Evolutionary conservation across 2,888 invertebrate species (phyloP), one percentile per base, ranked within the genome.

Genomic region (Beris chalybata): DNA sequence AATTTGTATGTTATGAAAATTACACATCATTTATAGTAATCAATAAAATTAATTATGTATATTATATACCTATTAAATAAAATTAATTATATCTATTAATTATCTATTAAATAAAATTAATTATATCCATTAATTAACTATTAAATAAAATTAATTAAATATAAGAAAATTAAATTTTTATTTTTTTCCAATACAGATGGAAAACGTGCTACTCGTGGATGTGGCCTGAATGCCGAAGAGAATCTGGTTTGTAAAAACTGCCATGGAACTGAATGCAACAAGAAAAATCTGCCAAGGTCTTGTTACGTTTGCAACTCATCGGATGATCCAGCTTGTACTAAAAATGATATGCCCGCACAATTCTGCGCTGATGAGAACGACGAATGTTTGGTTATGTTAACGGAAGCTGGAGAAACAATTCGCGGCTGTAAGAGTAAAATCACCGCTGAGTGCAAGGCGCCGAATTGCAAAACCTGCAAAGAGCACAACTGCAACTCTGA

Each of bases 401-500:
- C 72, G 1, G 72, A 66, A 1, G 69, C 71, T 50, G 72, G 72
- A 47, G 48, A 65, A 31, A 68, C 70, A 3, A 69, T 66, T 47
- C 71, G 76, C 6, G 66, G 72, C 9, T 76, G 76, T 67, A 29
- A 45, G 22, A 4, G 65, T 65, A n/a, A 67, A 13, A 13, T 74
- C 74, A 29, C 47, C 67, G 5, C 43, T 15, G 2, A 74, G 74
- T 55, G 5, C 9, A 2, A 29, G 7, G 61, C 38, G 12, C 5
- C 12, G 4, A 52, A 22, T 11, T 61, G 61, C 43, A 22, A 31
- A 38, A 43, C 6, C 9, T 61, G 61, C 12, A 22, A 52, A 2
- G 13, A 5, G 32, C 61, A 61, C 22, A 65, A 67, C 12, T 76
- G 76, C 47, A 76, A 76, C 54, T 63, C 55, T 4, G 74, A 71